These are phyloP conservation scores for Leptinotarsa lineolata DNA, from an alignment of 1,140 invertebrate species.

Conservation along the genomic window DNA sequence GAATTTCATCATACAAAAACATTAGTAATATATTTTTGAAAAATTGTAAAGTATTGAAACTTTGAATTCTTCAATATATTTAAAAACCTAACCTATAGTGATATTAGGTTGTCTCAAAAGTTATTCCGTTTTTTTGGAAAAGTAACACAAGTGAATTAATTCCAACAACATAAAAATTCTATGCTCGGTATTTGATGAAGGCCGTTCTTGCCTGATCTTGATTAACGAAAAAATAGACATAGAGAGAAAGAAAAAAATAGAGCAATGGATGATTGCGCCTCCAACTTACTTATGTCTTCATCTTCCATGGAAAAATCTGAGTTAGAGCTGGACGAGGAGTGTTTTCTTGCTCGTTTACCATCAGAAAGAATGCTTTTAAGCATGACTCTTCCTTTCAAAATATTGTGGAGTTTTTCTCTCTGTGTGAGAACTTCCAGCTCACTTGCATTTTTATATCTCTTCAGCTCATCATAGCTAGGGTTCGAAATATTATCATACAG, in stretches of 20 bases:
- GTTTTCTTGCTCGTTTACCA: conserved; percentile 35
- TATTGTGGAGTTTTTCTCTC: conserved; percentile 61
- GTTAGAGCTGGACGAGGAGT: conserved; percentile 41
- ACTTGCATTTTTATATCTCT: conserved; percentile 61
- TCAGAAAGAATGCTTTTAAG: conserved; percentile 50
- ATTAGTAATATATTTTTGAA: too few species aligned
- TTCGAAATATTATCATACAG: conserved; percentile 48
- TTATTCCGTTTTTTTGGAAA: too few species aligned
- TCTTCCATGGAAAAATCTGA: conserved; percentile 43
- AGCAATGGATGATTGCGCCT: not conserved
- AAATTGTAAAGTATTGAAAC: too few species aligned
- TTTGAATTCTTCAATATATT: too few species aligned
- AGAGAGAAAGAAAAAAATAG: not conserved
- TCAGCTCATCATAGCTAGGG: conserved; percentile 54
- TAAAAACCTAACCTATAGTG: too few species aligned
- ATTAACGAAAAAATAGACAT: too few species aligned
- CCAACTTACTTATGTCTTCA: conserved; percentile 17
- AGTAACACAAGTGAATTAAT: too few species aligned
- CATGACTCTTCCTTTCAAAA: conserved; percentile 59
- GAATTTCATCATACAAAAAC: too few species aligned
- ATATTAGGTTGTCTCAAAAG: too few species aligned
- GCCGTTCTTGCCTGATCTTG: too few species aligned
- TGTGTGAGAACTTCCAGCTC: conserved; percentile 62
- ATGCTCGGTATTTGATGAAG: too few species aligned
- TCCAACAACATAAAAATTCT: too few species aligned